Conservation (phyloP, 2,113 vertebrate genomes). For the Cyanoliseus patagonus region DNA sequence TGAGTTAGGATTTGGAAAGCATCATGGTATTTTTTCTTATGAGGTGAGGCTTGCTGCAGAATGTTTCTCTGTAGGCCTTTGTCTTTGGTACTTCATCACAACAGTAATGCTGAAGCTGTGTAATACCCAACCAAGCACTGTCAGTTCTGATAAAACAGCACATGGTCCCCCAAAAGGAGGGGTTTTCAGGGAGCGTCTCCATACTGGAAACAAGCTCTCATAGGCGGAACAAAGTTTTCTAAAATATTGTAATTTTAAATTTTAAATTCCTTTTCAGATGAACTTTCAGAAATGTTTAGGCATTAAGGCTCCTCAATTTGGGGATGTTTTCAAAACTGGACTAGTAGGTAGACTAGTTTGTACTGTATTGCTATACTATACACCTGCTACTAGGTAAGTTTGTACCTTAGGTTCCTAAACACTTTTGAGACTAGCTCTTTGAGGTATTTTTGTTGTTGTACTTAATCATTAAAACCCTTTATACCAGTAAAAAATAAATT, state of each 20-base stretch:
- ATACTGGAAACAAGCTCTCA: not conserved
- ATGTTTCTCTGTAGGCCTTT: not conserved
- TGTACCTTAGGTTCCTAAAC: not conserved
- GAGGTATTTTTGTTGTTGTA: not conserved
- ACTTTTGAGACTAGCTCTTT: not conserved
- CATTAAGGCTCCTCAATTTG: not conserved
- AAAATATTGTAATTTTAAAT: not conserved
- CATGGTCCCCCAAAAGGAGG: not conserved
- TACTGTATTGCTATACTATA: not conserved
- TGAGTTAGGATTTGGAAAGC: not conserved
- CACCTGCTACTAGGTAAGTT: not conserved
- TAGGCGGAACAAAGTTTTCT: not conserved
- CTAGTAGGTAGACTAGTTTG: not conserved
- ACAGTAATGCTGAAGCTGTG: not conserved
- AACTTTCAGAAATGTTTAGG: not conserved
- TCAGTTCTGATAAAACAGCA: not conserved
- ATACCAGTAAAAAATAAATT: not conserved
- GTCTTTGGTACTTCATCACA: not conserved
- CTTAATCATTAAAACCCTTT: not conserved
- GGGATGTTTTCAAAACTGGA: not conserved
- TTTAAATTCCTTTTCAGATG: not conserved
- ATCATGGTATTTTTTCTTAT: not conserved
- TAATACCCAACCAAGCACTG: not conserved
- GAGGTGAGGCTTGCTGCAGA: not conserved
- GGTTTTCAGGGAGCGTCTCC: not conserved